A percentile compares a stretch with the other conserved stretches of the same genome.
phyloP scores from a whole-genome alignment of 2,113 vertebrate species.

The Grammomys dolichurus region DNA sequence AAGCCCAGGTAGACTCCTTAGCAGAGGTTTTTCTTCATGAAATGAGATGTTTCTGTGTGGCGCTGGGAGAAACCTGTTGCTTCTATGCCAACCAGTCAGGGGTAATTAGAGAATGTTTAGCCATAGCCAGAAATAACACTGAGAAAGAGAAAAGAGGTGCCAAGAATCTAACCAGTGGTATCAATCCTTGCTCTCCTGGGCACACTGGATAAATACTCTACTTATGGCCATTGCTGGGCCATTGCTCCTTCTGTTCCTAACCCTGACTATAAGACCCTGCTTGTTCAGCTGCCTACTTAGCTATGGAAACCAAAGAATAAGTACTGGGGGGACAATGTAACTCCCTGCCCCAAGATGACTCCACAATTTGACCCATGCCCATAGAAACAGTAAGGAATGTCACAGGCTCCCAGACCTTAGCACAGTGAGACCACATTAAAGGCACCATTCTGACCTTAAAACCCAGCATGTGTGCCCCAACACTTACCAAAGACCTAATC shows the following conservation, averaged over 20 bases:
- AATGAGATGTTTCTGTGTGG: not conserved
- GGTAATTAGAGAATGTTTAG: not conserved
- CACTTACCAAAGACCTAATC: not conserved
- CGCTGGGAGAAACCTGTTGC: not conserved
- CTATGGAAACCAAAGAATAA: not conserved
- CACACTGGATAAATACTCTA: not conserved
- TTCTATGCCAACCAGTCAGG: not conserved
- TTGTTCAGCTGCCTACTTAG: not conserved
- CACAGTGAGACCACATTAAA: not conserved
- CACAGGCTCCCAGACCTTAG: not conserved
- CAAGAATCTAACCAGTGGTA: not conserved
- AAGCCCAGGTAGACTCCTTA: not conserved
- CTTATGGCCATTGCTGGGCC: not conserved
- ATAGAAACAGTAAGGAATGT: not conserved
- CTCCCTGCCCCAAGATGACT: not conserved
- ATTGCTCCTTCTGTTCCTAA: not conserved
- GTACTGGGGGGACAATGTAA: not conserved
- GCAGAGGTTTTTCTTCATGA: not conserved
- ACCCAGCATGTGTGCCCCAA: not conserved
- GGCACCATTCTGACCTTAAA: not conserved
- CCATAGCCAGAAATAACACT: not conserved
- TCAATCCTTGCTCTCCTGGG: not conserved
- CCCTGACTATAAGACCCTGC: not conserved
- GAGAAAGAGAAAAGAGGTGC: not conserved
- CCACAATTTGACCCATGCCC: not conserved